Conservation (phyloP, 2,888 invertebrate species). For the Sympetrum striolatum region DNA sequence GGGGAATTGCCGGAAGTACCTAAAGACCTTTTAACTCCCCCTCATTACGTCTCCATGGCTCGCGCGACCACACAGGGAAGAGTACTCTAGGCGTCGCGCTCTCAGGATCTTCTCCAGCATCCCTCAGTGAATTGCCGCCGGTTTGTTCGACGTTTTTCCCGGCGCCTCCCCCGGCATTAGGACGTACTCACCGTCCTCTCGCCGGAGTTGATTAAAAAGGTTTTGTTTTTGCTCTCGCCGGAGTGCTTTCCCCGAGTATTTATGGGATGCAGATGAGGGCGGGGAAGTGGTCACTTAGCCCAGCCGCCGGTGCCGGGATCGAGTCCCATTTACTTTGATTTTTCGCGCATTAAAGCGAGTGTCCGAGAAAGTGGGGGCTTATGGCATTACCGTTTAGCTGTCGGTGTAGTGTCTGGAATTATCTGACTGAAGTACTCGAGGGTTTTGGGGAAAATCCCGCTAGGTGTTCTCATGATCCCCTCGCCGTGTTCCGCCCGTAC, state of each 20-base stretch:
- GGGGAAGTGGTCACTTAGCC: background rate
- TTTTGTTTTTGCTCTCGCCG: background rate
- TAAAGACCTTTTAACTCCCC: background rate
- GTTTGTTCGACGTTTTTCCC: background rate
- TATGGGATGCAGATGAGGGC: background rate
- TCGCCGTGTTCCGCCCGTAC: too few relatives aligned
- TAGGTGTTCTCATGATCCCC: too few relatives aligned
- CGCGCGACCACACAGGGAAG: background rate
- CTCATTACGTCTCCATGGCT: background rate
- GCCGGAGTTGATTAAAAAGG: background rate
- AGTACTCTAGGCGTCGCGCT: background rate
- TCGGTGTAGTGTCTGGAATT: background rate
- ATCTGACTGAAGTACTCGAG: too few relatives aligned
- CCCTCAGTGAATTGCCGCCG: background rate
- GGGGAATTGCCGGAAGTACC: conserved; percentile 3
- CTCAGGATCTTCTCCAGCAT: background rate
- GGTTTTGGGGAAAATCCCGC: too few relatives aligned
- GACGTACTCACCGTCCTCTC: background rate
- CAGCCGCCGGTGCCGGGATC: background rate
- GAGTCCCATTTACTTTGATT: background rate
- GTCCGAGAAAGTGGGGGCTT: background rate
- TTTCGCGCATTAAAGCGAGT: background rate
- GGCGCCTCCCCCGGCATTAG: background rate
- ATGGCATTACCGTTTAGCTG: background rate
- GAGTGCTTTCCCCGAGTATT: background rate